Base-by-base conservation (phyloP, 2,888 invertebrate genomes). In the Rhogogaster chlorosoma region DNA sequence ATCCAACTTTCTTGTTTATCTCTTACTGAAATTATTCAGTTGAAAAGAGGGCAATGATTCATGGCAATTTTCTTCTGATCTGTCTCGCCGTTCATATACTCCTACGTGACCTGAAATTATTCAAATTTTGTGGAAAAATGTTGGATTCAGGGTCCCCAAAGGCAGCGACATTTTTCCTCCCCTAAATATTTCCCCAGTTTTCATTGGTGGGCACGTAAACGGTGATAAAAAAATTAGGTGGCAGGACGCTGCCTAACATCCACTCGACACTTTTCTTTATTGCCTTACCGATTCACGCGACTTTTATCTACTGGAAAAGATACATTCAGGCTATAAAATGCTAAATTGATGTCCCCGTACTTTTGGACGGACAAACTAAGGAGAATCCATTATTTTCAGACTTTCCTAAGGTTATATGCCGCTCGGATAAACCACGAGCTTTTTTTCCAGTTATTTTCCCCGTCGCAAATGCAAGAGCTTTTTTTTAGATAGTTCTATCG, bases 191-290 rank as follows among this genome's bases (percentile, higher is more conserved):
- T 29, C 9, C n/a, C 36, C 7, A 9, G 61, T 61, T 61, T 61
- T 61, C 26, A 61, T 61, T 26, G 22, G 26, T 4, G 61, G 12
- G 26, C 61, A 22, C 10, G 61, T 61, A 61, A 70, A 70, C 70
- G 32, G 32, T 36, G 70, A 70, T 36, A 70, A 57, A n/a, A 53
- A 61, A 80, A 80, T 61, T 80, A 53, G 49, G 38, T 57, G 32
- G 18, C 4, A 36, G n/a, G 3, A 18, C 70, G 61, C 61, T 6
- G 12, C n/a, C 57, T 32, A 29, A 36, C 57, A 80, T 57, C 61
- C 10, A 61, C 61, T 61, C 61, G 57, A 80, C 57, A 38, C 38
- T 32, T 80, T 80, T 77, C 49, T 80, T 80, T 80, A 80, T 61
- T 80, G 61, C 78, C 61, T 32, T 77, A 49, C 49, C 49, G 29